These are phyloP conservation scores for Melanostoma scalare DNA, from an alignment of 2,888 invertebrate genomes.

Conservation along the genomic window DNA sequence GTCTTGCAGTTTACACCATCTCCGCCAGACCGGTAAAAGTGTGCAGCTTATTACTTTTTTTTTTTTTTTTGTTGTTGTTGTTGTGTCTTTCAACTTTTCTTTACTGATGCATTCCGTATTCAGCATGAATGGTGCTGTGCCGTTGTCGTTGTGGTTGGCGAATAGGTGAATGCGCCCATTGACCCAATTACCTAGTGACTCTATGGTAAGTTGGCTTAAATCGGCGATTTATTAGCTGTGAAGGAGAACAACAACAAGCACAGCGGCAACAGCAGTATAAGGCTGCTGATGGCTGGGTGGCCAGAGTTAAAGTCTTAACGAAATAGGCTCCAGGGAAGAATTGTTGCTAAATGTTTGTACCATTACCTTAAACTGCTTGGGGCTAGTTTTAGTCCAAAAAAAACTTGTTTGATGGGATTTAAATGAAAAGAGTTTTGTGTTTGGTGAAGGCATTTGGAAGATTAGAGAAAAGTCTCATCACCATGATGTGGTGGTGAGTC, in stretches of 20 bases:
- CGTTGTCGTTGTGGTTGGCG: slow-evolving; percentile 19
- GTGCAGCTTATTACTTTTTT: slow-evolving; percentile 27
- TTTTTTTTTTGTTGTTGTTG: slow-evolving; percentile 7
- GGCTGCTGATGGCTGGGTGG: neutral
- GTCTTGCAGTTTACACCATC: slow-evolving; percentile 51
- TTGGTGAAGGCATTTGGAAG: no score
- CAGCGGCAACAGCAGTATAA: neutral
- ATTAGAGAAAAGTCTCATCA: no score
- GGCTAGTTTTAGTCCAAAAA: slow-evolving; percentile 18
- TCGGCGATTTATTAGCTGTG: slow-evolving; percentile 63
- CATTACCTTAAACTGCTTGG: slow-evolving; percentile 21
- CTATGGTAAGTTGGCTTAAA: slow-evolving; percentile 63
- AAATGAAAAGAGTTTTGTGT: neutral
- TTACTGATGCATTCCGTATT: slow-evolving; percentile 18
- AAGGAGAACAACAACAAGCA: slow-evolving; percentile 3
- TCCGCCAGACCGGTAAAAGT: slow-evolving; percentile 45
- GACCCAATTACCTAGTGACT: slow-evolving; percentile 71
- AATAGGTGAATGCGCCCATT: slow-evolving; percentile 66
- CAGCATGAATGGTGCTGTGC: slow-evolving; percentile 35
- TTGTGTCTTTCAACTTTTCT: slow-evolving; percentile 6
- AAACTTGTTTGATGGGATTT: slow-evolving; percentile 53
- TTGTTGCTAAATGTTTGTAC: slow-evolving; percentile 42
- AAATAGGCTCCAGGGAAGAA: slow-evolving; percentile 38
- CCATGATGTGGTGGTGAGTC: no score
- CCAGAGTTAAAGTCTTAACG: neutral